Evolutionary conservation across 2,113 vertebrate species (phyloP).

Genomic region (Vulpes lagopus): DNA sequence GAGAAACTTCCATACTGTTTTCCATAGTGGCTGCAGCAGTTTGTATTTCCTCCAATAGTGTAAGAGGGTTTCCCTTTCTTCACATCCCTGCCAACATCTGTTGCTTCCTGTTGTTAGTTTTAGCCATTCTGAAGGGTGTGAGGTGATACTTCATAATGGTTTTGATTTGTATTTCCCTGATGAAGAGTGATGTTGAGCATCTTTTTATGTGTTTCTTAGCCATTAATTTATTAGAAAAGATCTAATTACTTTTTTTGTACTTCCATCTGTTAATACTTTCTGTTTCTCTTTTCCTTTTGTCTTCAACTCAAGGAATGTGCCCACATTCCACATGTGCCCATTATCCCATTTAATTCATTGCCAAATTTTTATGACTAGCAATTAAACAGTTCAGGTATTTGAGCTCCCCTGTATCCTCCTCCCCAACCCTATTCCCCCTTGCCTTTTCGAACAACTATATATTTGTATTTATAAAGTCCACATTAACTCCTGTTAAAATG

Average conservation of each 20-base stretch:
- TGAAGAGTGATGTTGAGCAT: neutral
- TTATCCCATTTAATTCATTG: neutral
- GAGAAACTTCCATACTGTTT: neutral
- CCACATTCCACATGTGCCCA: accelerated
- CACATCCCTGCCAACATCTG: neutral
- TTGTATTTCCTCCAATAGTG: neutral
- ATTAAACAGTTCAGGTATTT: neutral
- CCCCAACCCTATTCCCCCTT: neutral
- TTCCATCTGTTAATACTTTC: neutral
- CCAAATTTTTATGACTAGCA: neutral
- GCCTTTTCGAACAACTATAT: neutral
- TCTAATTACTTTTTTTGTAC: neutral
- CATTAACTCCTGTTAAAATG: neutral
- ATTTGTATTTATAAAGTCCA: neutral
- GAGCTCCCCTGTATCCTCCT: neutral
- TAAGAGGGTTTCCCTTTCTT: neutral
- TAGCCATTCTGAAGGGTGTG: neutral
- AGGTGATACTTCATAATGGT: neutral
- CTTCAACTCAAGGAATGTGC: neutral
- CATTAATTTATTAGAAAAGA: neutral
- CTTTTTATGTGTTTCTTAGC: neutral
- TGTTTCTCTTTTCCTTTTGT: neutral
- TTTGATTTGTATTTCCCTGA: neutral
- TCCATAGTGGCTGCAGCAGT: neutral
- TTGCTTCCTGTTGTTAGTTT: neutral